These are phyloP conservation scores for Ctenopoma kingsleyae DNA, from an alignment of 2,797 vertebrate genomes.

Conservation along the genomic window DNA sequence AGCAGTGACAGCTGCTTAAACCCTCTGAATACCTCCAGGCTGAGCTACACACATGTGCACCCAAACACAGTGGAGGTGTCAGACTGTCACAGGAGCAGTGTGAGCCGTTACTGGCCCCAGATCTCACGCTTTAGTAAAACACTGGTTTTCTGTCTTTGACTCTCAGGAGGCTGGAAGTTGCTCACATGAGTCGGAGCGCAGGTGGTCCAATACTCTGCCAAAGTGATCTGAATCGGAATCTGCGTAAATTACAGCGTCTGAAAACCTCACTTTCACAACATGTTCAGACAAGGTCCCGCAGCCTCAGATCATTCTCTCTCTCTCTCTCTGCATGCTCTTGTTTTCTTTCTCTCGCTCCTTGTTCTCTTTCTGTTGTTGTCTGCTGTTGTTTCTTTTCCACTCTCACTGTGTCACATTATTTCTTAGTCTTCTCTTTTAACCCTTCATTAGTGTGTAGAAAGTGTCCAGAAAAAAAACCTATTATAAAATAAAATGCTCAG, in stretches of 20 bases:
- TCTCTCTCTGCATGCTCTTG: constrained; percentile 1
- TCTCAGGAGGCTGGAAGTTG: constrained; percentile 36
- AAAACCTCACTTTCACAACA: constrained; percentile 69
- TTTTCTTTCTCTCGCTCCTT: constrained; percentile 21
- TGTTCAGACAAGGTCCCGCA: constrained; percentile 62
- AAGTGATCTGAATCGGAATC: constrained; percentile 70
- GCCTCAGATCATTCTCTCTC: constrained; percentile 31
- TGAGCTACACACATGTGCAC: constrained; percentile 12
- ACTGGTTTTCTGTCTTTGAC: constrained; percentile 29
- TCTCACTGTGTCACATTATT: too few species aligned
- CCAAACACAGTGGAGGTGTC: constrained; percentile 42
- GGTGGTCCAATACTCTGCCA: constrained; percentile 74
- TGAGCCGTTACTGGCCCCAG: constrained; percentile 38
- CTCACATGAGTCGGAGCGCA: constrained; percentile 62
- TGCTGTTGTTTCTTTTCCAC: background rate
- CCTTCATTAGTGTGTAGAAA: too few species aligned
- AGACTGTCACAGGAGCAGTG: constrained; percentile 35
- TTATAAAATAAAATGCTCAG: background rate
- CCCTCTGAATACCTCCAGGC: constrained; percentile 36
- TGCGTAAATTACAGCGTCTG: constrained; percentile 73
- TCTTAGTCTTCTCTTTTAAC: background rate
- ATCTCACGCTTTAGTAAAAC: constrained; percentile 50
- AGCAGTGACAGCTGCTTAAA: constrained; percentile 48
- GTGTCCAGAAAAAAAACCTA: background rate
- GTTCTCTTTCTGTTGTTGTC: constrained; percentile 2